phyloP scores from a whole-genome alignment of 2,113 vertebrate species.

The Paracanthobrama guichenoti region DNA sequence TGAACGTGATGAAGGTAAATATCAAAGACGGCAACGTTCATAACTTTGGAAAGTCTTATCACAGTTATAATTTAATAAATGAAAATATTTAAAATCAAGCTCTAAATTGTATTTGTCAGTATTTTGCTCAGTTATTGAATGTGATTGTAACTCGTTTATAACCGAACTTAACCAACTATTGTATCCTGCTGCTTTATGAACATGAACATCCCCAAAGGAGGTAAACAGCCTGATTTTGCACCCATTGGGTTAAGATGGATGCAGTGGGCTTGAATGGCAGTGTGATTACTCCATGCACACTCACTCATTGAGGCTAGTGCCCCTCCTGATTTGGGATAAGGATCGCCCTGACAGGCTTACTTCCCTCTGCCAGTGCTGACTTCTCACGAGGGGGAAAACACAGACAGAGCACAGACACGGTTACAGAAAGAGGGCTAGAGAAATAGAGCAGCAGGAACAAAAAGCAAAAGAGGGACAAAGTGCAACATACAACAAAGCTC shows the following conservation, averaged over 20 bases:
- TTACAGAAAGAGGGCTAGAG: slow-evolving; percentile 44
- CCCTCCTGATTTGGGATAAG: slow-evolving; percentile 68
- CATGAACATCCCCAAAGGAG: slow-evolving; percentile 1
- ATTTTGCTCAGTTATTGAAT: not conserved
- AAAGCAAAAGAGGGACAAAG: slow-evolving; percentile 42
- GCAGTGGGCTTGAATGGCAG: slow-evolving; percentile 33
- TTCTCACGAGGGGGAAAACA: slow-evolving; percentile 54
- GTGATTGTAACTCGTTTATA: not conserved
- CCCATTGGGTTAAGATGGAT: slow-evolving; percentile 45
- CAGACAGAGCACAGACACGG: slow-evolving; percentile 48
- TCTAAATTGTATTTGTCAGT: not conserved
- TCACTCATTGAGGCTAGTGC: slow-evolving; percentile 73
- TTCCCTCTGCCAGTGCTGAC: slow-evolving; percentile 58
- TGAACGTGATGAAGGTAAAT: too few species aligned
- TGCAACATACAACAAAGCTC: slow-evolving; percentile 38
- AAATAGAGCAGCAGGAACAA: slow-evolving; percentile 30
- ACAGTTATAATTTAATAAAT: not conserved
- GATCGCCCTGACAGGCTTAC: slow-evolving; percentile 60
- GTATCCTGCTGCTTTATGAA: not conserved
- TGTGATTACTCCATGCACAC: slow-evolving; percentile 59
- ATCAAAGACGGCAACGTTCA: not conserved
- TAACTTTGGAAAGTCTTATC: not conserved
- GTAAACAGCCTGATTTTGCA: slow-evolving; percentile 51
- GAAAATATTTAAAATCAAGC: not conserved
- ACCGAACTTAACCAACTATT: not conserved